Percentiles rank a stretch among this genome's conserved stretches.
phyloP scores from a whole-genome alignment of 1,140 invertebrate genomes.

The Hestina assimilis region DNA sequence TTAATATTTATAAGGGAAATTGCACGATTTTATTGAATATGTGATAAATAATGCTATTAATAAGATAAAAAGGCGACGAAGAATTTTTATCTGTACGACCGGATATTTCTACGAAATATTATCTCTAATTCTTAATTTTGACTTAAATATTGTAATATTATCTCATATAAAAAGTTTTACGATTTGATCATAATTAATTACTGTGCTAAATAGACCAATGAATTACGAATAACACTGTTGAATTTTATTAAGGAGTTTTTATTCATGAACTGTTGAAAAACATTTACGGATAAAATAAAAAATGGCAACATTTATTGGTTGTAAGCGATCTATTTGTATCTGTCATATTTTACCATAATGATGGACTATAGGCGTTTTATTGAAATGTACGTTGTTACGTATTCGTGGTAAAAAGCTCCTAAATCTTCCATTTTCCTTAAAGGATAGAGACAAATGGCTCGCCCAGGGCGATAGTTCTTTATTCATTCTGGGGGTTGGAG shows the following conservation, averaged over 20 bases:
- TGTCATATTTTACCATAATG: constrained; percentile 13
- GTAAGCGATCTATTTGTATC: not conserved
- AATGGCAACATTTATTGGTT: not conserved
- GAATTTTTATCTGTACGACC: no score
- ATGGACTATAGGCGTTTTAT: constrained; percentile 19
- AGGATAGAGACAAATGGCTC: constrained; percentile 62
- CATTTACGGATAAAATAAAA: not conserved
- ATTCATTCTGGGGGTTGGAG: constrained; percentile 50
- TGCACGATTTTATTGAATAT: not conserved
- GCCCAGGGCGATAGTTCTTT: constrained; percentile 44
- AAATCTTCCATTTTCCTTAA: constrained; percentile 62
- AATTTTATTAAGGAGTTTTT: no score
- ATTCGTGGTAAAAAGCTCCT: constrained; percentile 41
- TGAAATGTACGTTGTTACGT: constrained; percentile 16
- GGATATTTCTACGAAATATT: no score
- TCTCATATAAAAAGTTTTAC: not conserved
- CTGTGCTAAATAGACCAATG: no score
- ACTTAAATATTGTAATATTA: no score
- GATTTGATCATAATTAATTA: no score
- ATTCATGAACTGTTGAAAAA: no score
- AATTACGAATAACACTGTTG: no score
- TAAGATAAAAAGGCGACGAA: not conserved
- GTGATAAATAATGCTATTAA: not conserved
- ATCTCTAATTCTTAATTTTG: no score
- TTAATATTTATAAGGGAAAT: constrained; percentile 6